These are phyloP conservation scores for Sarcophaga caerulescens DNA, from an alignment of 2,888 invertebrate species.

Conservation along the genomic window DNA sequence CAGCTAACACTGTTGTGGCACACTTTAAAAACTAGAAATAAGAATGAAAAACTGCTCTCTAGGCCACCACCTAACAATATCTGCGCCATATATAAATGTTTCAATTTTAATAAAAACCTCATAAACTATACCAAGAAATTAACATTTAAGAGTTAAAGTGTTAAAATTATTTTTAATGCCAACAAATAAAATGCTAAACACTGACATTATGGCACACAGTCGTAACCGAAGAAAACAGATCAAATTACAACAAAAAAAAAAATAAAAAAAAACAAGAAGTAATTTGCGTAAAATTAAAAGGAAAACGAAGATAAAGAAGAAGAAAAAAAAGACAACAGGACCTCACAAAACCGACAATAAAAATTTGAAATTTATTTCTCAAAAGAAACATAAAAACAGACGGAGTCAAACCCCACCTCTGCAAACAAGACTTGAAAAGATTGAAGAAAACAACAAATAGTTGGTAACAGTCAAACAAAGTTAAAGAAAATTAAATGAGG, in stretches of 20 bases:
- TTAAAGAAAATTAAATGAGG: constrained; percentile 28
- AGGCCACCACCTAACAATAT: not conserved
- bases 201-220: not conserved
- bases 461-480: not conserved
- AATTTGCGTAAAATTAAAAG: constrained; percentile 58
- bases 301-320: not conserved
- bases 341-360: constrained; percentile 46
- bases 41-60: no score
- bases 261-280: constrained; percentile 3
- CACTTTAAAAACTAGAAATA: no score
- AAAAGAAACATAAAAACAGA: not conserved
- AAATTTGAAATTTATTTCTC: constrained; percentile 56
- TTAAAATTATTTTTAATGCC: constrained; percentile 52
- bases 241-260: constrained; percentile 35
- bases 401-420: constrained; percentile 31
- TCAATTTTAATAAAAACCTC: not conserved
- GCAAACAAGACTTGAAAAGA: constrained; percentile 9
- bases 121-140: not conserved
- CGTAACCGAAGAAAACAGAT: constrained; percentile 18
- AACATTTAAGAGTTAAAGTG: constrained; percentile 50
- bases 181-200: constrained; percentile 46
- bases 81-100: not conserved
- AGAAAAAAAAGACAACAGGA: not conserved
- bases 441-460: not conserved
- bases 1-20: no score